phyloP scores from a whole-genome alignment of 2,113 vertebrate species.

The Ranitomeya imitator region DNA sequence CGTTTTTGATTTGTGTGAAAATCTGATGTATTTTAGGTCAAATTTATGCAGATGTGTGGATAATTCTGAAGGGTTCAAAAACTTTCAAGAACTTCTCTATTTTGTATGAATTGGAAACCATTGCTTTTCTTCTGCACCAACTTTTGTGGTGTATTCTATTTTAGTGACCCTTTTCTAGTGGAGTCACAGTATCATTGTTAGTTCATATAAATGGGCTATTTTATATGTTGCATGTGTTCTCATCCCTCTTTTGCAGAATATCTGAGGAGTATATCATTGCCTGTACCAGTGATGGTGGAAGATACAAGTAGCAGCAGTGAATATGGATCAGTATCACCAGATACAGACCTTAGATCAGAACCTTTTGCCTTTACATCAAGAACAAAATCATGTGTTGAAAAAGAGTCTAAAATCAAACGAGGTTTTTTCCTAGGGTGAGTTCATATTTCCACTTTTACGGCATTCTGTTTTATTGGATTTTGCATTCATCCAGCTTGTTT shows the following conservation, averaged over 20 bases:
- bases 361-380: constrained; percentile 93
- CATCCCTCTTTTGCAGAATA: constrained; percentile 76
- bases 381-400: constrained; percentile 91
- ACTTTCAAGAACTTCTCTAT: too few species aligned
- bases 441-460: background rate
- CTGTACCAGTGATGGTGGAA: constrained; percentile 94
- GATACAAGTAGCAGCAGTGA: constrained; percentile 97
- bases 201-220: too few species aligned
- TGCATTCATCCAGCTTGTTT: background rate
- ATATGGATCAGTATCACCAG: constrained; percentile 95
- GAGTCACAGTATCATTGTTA: too few species aligned
- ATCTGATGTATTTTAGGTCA: too few species aligned
- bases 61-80: too few species aligned
- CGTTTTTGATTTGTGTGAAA: too few species aligned
- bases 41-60: too few species aligned
- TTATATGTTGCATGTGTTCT: constrained; percentile 59
- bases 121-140: too few species aligned
- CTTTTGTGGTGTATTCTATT: too few species aligned
- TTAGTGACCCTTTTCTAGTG: too few species aligned
- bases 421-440: constrained; percentile 90
- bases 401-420: constrained; percentile 84
- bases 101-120: too few species aligned
- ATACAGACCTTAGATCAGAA: constrained; percentile 91
- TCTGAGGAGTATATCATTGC: constrained; percentile 92
- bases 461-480: background rate